phyloP scores from a whole-genome alignment of 2,797 vertebrate species.

The Halcyon badia region DNA sequence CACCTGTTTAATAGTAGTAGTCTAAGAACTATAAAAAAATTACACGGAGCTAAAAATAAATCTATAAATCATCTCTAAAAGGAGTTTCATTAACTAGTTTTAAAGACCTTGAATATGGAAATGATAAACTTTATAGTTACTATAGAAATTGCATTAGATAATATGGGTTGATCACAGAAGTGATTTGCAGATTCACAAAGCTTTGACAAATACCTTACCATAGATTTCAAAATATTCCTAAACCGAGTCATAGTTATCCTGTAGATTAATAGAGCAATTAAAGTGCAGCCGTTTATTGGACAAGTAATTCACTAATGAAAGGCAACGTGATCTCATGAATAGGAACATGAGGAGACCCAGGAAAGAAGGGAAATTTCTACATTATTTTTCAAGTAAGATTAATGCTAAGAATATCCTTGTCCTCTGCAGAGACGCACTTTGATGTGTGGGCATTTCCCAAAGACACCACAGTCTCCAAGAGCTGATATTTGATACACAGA shows the following conservation, averaged over 20 bases:
- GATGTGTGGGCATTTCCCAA: background rate
- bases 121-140: background rate
- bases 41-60: background rate
- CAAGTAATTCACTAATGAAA: background rate
- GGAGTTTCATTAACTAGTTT: background rate
- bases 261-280: background rate
- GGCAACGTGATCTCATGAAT: background rate
- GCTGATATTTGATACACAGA: background rate
- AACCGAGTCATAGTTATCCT: background rate
- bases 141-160: background rate
- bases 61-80: constrained; percentile 9
- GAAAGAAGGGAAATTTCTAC: background rate
- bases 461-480: background rate
- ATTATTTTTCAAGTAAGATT: background rate
- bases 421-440: background rate
- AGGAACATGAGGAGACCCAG: background rate
- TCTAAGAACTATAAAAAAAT: background rate
- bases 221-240: background rate
- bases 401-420: background rate
- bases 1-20: background rate
- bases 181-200: background rate
- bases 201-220: background rate
- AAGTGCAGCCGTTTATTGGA: background rate
- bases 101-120: background rate
- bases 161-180: background rate